phyloP scores from a whole-genome alignment of 2,797 vertebrate species.

The Tolypeutes matacus region DNA sequence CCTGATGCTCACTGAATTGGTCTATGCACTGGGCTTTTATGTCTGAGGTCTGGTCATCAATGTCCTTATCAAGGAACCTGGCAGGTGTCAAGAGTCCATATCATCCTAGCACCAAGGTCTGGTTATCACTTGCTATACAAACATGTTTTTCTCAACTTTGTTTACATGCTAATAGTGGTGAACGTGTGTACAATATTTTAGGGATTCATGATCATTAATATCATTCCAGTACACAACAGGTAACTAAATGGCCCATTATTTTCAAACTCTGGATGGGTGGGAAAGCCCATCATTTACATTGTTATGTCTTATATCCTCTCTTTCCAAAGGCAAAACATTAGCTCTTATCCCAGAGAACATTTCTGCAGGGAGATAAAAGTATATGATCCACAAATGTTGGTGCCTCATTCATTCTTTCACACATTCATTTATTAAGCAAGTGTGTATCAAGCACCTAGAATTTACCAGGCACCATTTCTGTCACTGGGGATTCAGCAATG shows the following conservation, averaged over 20 bases:
- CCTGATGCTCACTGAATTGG: no score
- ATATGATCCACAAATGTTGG: background rate
- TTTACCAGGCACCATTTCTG: fast-evolving
- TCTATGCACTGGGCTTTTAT: no score
- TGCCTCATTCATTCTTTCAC: background rate
- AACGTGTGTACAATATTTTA: no score
- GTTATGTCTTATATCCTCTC: background rate
- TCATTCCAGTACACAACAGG: no score
- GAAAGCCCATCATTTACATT: background rate
- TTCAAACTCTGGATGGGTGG: background rate
- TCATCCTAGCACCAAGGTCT: no score
- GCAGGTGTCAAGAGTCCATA: no score
- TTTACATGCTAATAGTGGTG: no score
- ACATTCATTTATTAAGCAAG: background rate
- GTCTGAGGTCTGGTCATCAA: no score
- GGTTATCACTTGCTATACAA: no score
- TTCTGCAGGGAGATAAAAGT: background rate
- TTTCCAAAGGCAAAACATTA: background rate
- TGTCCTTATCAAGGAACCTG: no score
- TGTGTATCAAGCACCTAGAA: background rate
- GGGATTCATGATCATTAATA: no score
- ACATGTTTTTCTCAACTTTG: no score
- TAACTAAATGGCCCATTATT: background rate
- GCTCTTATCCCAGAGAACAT: background rate
- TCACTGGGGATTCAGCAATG: background rate